These are phyloP conservation scores for Eulemur mongoz DNA, from an alignment of 2,797 vertebrate species.

Conservation along the genomic window DNA sequence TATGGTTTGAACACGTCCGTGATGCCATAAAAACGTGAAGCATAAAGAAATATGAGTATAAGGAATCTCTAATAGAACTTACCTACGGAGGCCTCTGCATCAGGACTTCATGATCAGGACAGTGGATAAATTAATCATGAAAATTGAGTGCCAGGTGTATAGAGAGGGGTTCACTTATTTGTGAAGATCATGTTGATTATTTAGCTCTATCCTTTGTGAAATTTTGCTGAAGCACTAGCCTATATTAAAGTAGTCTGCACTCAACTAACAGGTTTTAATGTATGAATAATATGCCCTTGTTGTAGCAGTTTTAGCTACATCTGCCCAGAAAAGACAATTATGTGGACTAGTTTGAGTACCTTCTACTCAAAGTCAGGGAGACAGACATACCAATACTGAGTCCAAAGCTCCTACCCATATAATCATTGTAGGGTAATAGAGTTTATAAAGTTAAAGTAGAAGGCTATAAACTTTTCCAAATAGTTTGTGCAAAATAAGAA, in stretches of 20 bases:
- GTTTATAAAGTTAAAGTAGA: conserved; percentile 21
- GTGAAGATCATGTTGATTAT: neutral
- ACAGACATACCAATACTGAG: neutral
- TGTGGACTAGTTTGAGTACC: neutral
- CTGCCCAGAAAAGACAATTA: neutral
- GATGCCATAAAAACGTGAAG: neutral
- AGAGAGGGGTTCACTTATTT: neutral
- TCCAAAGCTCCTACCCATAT: neutral
- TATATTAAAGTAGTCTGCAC: neutral
- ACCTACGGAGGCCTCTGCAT: neutral
- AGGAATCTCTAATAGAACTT: neutral
- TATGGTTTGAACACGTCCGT: conserved; percentile 1
- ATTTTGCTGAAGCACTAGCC: neutral
- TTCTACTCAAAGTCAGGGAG: neutral
- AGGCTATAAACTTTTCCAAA: neutral
- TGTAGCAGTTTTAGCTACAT: neutral
- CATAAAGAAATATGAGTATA: neutral
- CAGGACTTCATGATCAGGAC: neutral
- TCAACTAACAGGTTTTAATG: neutral
- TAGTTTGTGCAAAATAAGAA: conserved; percentile 31
- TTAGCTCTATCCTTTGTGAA: neutral
- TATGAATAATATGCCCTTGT: neutral
- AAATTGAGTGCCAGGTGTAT: neutral
- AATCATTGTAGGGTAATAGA: neutral
- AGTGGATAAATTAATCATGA: neutral